phyloP scores from a whole-genome alignment of 64 coral and sea anemone genomes.

The Stichodactyla helianthus region DNA sequence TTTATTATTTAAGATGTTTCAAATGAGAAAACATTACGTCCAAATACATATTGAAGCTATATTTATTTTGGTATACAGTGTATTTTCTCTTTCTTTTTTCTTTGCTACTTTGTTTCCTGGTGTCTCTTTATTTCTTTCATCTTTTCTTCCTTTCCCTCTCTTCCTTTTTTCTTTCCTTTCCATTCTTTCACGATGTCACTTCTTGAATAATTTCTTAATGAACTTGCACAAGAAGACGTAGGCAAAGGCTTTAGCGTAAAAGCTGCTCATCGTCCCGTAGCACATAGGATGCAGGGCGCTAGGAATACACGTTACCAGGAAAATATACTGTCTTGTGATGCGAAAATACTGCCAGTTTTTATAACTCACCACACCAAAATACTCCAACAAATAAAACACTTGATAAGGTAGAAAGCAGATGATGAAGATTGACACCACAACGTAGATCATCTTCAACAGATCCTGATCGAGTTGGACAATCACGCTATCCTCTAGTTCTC shows the following conservation, averaged over 20 bases:
- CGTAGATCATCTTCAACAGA: conserved; percentile 50
- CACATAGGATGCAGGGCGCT: conserved; percentile 48
- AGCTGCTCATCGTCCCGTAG: conserved; percentile 60
- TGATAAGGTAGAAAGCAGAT: conserved; percentile 45
- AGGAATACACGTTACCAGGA: conserved; percentile 40
- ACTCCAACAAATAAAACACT: conserved; percentile 16
- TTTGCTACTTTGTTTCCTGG: too few species aligned
- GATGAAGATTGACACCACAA: conserved; percentile 29
- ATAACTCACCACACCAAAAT: background rate
- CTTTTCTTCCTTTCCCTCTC: background rate
- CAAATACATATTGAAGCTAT: too few species aligned
- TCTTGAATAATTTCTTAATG: background rate
- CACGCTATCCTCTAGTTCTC: background rate
- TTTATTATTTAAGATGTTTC: too few species aligned
- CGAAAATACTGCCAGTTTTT: conserved; percentile 15
- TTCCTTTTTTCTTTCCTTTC: background rate
- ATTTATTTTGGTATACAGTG: too few species aligned
- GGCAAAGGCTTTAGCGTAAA: conserved; percentile 54
- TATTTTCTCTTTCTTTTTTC: too few species aligned
- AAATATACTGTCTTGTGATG: background rate
- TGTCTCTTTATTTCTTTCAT: too few species aligned
- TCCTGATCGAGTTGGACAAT: conserved; percentile 12
- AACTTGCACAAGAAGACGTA: conserved; percentile 34
- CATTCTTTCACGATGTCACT: background rate
- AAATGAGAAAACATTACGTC: too few species aligned